Conservation (phyloP, 2,797 vertebrate genomes). For the Ambastaia sidthimunki region DNA sequence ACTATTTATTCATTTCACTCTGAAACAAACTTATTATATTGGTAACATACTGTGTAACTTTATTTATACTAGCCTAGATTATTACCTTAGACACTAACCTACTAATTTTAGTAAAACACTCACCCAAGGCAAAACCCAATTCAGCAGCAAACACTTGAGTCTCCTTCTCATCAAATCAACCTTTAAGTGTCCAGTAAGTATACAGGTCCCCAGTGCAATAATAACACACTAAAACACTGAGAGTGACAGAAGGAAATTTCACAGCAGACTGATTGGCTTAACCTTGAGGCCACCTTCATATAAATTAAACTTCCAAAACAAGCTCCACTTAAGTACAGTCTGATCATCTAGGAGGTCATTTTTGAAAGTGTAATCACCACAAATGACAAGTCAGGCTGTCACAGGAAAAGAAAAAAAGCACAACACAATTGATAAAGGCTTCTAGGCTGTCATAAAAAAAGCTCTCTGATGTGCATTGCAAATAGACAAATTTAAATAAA, state of each 20-base stretch:
- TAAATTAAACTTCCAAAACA: slow-evolving; percentile 1
- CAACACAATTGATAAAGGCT: slow-evolving; percentile 1
- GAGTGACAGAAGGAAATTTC: background rate
- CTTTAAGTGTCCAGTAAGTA: slow-evolving; percentile 79
- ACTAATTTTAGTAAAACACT: slow-evolving; percentile 59
- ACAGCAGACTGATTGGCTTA: slow-evolving; percentile 6
- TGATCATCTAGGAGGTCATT: slow-evolving; percentile 10
- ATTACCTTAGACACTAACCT: background rate
- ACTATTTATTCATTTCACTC: too few relatives aligned
- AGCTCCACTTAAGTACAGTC: background rate
- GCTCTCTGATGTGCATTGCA: background rate
- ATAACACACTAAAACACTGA: slow-evolving; percentile 78
- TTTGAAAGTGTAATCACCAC: slow-evolving; percentile 15
- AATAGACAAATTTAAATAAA: too few relatives aligned
- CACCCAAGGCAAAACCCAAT: slow-evolving; percentile 85
- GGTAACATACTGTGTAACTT: background rate
- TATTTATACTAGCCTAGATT: too few relatives aligned
- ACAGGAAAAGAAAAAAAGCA: background rate
- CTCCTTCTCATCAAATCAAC: slow-evolving; percentile 77
- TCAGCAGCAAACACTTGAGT: slow-evolving; percentile 85
- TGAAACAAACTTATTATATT: too few relatives aligned
- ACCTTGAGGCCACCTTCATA: slow-evolving; percentile 8
- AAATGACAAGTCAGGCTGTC: too few relatives aligned
- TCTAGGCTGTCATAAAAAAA: background rate
- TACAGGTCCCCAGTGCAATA: slow-evolving; percentile 86